Evolutionary conservation across 92 coral and sea anemone genomes (phyloP).

Genomic region (Desmophyllum pertusum): DNA sequence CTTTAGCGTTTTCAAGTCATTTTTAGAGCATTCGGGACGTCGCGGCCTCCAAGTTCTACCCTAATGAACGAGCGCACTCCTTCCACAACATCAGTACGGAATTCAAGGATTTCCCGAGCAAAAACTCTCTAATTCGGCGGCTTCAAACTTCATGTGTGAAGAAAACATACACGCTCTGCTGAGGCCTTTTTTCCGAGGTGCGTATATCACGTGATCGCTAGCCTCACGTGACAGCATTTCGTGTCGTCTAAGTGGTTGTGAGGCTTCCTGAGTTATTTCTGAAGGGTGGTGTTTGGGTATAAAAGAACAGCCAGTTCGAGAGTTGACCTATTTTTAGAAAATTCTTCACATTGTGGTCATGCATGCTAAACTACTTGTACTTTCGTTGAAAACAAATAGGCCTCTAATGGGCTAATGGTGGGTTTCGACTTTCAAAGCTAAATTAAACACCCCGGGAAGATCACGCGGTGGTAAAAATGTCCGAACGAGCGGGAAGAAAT

Average conservation of each 20-base stretch:
- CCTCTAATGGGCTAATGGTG: slow-evolving; percentile 7
- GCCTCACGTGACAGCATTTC: slow-evolving; percentile 42
- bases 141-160: slow-evolving; percentile 35
- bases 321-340: slow-evolving; percentile 32
- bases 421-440: slow-evolving; percentile 6
- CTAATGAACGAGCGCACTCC: background rate
- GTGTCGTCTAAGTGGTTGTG: slow-evolving; percentile 32
- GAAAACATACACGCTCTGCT: slow-evolving; percentile 28
- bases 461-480: background rate
- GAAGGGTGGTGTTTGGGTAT: slow-evolving; percentile 31
- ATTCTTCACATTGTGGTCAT: slow-evolving; percentile 46
- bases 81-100: slow-evolving; percentile 18
- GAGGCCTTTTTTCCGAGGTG: slow-evolving; percentile 34
- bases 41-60: background rate
- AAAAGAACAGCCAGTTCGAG: slow-evolving; percentile 24
- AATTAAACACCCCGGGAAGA: background rate
- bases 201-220: slow-evolving; percentile 31
- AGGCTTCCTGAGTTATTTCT: slow-evolving; percentile 32
- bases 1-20: slow-evolving; percentile 35
- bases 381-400: slow-evolving; percentile 32
- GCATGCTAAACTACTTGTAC: slow-evolving; percentile 26
- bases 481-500: background rate
- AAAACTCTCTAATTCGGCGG: slow-evolving; percentile 37
- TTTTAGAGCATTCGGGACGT: slow-evolving; percentile 6
- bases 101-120: slow-evolving; percentile 18